Conservation (phyloP, 2,797 vertebrate species). For the Peromyscus melanophrys region DNA sequence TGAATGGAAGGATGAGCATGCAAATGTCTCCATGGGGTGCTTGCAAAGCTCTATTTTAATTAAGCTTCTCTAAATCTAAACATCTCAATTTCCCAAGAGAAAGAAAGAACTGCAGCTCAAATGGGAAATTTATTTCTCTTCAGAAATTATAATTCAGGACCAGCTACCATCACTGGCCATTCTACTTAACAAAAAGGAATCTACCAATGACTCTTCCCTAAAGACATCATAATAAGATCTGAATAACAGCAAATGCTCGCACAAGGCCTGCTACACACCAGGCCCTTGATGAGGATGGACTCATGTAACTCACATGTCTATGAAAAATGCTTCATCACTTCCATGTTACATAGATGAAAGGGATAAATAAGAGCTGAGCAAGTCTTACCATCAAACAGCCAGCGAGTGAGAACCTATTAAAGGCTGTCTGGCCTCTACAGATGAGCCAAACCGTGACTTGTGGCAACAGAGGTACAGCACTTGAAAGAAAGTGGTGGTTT, state of each 20-base stretch:
- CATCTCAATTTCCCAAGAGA: conserved; percentile 24
- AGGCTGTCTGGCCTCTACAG: background rate
- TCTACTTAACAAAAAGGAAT: background rate
- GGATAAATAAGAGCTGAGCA: background rate
- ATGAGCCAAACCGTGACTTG: background rate
- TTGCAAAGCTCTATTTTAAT: conserved; percentile 6
- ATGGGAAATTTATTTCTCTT: conserved; percentile 17
- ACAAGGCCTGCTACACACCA: background rate
- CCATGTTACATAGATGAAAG: background rate
- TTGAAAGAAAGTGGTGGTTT: conserved; percentile 25
- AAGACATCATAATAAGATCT: background rate
- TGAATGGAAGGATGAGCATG: background rate
- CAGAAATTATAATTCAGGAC: background rate
- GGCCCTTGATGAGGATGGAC: conserved; percentile 6
- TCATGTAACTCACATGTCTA: conserved; percentile 8
- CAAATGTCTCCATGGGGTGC: background rate
- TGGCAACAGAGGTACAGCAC: background rate
- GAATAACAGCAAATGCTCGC: background rate
- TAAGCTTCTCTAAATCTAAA: background rate
- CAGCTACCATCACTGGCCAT: background rate
- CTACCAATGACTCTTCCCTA: background rate
- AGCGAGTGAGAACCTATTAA: background rate
- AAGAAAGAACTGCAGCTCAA: conserved; percentile 13
- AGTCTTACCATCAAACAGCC: background rate
- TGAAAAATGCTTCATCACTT: background rate